These are phyloP conservation scores for Opisthocomus hoazin DNA, from an alignment of 2,113 vertebrate genomes.

Conservation along the genomic window DNA sequence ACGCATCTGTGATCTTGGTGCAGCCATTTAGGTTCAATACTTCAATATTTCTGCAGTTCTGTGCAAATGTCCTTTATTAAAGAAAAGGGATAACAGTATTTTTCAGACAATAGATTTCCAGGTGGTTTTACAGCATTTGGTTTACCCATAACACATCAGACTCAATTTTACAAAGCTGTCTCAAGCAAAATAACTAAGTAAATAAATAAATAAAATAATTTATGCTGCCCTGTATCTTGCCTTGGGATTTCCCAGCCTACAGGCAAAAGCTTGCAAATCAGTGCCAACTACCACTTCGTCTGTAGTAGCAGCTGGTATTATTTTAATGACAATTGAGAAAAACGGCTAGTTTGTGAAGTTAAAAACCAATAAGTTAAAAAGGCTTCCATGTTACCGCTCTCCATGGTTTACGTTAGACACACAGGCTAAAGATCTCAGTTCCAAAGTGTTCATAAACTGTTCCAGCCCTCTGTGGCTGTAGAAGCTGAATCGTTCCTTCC, in stretches of 20 bases:
- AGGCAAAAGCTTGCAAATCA: not conserved
- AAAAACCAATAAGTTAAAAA: not conserved
- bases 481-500: not conserved
- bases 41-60: constrained; percentile 99
- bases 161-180: rapidly evolving
- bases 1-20: constrained; percentile 98
- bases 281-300: not conserved
- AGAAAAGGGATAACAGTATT: not conserved
- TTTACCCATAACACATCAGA: rapidly evolving
- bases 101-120: not conserved
- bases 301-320: not conserved
- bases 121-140: not conserved
- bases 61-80: constrained; percentile 87
- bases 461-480: rapidly evolving
- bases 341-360: not conserved
- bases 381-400: not conserved
- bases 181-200: not conserved
- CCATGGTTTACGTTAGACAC: rapidly evolving
- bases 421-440: rapidly evolving
- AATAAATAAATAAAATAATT: not conserved
- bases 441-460: rapidly evolving
- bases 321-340: not conserved
- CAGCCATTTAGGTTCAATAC: constrained; percentile 95
- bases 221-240: not conserved
- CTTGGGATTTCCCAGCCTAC: not conserved